Evolutionary conservation across 1,140 invertebrate genomes (phyloP), one percentile per base, ranked within the genome.

Genomic region (Zaprionus nigranus): DNA sequence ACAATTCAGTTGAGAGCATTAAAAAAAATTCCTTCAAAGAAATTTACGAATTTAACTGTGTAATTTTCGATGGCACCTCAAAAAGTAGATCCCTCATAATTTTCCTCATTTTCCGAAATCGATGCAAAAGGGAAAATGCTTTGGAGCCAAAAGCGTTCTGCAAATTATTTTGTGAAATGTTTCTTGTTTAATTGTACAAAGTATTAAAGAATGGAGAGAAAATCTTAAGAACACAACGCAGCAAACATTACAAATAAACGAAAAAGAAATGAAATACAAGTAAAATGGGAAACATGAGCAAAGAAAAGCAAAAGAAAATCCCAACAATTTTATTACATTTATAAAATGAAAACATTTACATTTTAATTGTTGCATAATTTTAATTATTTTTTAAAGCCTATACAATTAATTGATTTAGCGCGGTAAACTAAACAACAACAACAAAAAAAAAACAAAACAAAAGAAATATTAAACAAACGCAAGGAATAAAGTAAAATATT

Each of bases 331-430:
- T 90, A 90, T 90, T 90, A 90, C 85, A 90, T 90, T 90, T 90
- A 90, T 90, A 90, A 90, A 90, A 90, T 90, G 85, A 90, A 90
- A 82, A 90, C 81, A 90, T 79, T 90, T 90, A 90, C 79, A 90
- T 90, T 90, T 90, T 90, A 90, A 90, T 90, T 90, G 85, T 90
- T 90, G 85, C 85, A 90, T 90, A 90, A 85, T 90, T 90, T 90
- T 90, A 90, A 85, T 90, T 90, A 82, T 82, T 90, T 90, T 90
- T 79, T 90, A 85, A 79, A 72, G 69, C 79, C 75, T 90, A 90
- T 82, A 81, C 73, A 51, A 70, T 71, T 66, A 81, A 90, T 71
- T 71, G 65, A 85, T 78, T 80, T 78, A 76, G 75, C 75, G 77
- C 62, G 43, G 66, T 75, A 79, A 81, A 75, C 59, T 72, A 79